Conservation (phyloP, 1,140 invertebrate species). For the Drosophila littoralis region DNA sequence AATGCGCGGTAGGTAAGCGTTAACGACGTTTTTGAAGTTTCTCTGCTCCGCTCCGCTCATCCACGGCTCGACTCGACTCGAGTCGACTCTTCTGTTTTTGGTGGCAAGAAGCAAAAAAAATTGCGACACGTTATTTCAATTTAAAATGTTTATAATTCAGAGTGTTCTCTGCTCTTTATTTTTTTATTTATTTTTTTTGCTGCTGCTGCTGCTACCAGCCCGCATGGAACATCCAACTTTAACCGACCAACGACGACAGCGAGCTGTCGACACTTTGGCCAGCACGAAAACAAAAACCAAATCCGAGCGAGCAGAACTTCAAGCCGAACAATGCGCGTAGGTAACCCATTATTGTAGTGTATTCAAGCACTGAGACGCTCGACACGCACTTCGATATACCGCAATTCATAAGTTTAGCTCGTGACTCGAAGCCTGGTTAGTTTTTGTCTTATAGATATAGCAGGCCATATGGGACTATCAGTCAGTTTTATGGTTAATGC, state of each 20-base stretch:
- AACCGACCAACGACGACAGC: conserved; percentile 20
- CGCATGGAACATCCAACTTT: not conserved
- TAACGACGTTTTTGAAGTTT: conserved; percentile 82
- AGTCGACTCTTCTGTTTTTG: conserved; percentile 24
- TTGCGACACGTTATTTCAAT: conserved; percentile 83
- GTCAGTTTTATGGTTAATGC: conserved; percentile 21
- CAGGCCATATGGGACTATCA: conserved; percentile 6
- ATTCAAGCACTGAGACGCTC: conserved; percentile 39
- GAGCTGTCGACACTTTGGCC: conserved; percentile 63
- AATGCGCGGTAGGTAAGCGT: conserved; percentile 82
- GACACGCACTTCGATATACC: not conserved
- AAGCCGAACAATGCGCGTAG: conserved; percentile 41
- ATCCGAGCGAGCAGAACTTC: conserved; percentile 21
- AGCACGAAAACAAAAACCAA: conserved; percentile 41
- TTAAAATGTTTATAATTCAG: conserved; percentile 83
- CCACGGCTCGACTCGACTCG: conserved; percentile 19
- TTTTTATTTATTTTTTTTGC: conserved; percentile 4
- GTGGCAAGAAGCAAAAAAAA: conserved; percentile 72
- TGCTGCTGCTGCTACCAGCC: conserved; percentile 2
- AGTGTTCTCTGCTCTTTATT: conserved; percentile 59
- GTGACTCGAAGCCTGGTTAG: not conserved
- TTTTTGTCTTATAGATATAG: not conserved
- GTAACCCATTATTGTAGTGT: conserved; percentile 49
- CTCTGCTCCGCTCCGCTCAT: conserved; percentile 27
- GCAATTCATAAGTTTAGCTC: too few species aligned